These are phyloP conservation scores for Nemoura dubitans DNA, from an alignment of 2,888 invertebrate species.

Conservation along the genomic window DNA sequence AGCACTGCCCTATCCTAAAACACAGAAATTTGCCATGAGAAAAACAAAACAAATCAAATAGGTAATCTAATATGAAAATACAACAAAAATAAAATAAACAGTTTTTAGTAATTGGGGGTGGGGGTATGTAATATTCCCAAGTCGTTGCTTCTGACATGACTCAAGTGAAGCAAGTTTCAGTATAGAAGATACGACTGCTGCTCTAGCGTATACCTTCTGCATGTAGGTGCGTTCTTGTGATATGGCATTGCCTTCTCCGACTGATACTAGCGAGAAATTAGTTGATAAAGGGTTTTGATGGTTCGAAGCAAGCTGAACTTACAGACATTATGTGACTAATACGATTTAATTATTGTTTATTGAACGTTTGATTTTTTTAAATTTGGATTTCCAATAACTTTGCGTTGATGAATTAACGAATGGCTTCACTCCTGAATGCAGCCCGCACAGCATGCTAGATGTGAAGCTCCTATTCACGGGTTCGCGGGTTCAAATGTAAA, in stretches of 20 bases:
- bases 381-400: neutral
- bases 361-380: neutral
- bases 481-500: neutral
- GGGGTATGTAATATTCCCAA: constrained; percentile 8
- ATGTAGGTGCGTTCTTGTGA: neutral
- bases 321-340: neutral
- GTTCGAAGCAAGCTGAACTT: neutral
- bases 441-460: neutral
- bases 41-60: neutral
- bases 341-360: neutral
- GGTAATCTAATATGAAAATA: neutral
- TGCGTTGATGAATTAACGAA: neutral
- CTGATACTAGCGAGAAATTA: neutral
- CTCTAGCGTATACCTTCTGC: neutral
- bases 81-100: too few species aligned
- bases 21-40: neutral
- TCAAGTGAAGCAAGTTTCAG: neutral
- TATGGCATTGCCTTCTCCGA: neutral
- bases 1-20: constrained; percentile 53
- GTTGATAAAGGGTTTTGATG: neutral
- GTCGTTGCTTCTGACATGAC: constrained; percentile 20
- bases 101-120: too few species aligned
- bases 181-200: neutral
- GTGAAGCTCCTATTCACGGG: neutral
- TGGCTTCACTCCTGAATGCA: neutral